A percentile compares a stretch with the other conserved stretches of the same genome.
These are phyloP conservation scores for Thymallus thymallus DNA, from an alignment of 2,113 vertebrate genomes.

Conservation along the genomic window DNA sequence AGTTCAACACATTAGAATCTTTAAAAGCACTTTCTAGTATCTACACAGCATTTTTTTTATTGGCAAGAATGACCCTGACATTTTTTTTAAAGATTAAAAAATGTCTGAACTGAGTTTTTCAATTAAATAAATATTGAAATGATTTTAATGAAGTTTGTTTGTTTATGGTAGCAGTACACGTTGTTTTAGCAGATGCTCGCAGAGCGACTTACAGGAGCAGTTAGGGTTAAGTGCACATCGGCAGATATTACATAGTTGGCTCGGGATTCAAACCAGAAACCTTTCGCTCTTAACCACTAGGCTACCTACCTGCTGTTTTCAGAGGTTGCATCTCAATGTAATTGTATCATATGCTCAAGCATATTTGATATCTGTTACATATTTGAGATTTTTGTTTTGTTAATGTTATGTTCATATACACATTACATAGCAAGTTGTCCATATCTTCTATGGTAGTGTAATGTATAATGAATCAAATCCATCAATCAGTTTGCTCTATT, in stretches of 20 bases:
- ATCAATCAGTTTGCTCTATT: too few species aligned
- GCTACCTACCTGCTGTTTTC: not conserved
- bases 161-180: not conserved
- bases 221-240: too few species aligned
- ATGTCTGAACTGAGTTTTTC: slow-evolving; percentile 61
- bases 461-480: not conserved
- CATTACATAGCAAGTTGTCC: too few species aligned
- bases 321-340: not conserved
- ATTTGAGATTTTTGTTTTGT: not conserved
- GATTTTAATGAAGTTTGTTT: slow-evolving; percentile 32
- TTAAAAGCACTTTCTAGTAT: slow-evolving; percentile 56
- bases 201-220: too few species aligned
- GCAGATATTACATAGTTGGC: too few species aligned
- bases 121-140: slow-evolving; percentile 64
- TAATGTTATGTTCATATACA: not conserved
- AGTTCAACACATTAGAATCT: slow-evolving; percentile 22
- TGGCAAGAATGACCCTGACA: slow-evolving; percentile 29
- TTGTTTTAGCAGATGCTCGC: not conserved
- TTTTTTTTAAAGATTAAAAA: slow-evolving; percentile 46
- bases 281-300: too few species aligned
- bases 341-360: not conserved
- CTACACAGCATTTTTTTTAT: slow-evolving; percentile 48
- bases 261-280: too few species aligned
- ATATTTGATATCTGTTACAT: not conserved
- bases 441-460: too few species aligned